Base-by-base conservation (phyloP, 2,888 invertebrate genomes). In the Mimas tiliae region DNA sequence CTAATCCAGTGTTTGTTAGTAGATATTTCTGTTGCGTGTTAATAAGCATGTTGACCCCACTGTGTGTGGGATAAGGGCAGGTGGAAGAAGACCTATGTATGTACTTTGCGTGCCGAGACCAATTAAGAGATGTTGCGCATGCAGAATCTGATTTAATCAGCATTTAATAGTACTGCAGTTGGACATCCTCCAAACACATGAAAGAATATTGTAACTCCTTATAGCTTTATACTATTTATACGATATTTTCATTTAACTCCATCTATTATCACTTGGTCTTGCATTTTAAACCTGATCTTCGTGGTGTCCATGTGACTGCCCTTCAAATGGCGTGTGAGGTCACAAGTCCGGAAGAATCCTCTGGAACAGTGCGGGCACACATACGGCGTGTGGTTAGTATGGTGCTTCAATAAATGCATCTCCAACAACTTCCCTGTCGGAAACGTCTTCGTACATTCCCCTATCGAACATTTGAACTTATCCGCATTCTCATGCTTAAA, bases 381-480 rank as follows among this genome's bases (percentile, higher is more conserved):
- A 48, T 87, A 91, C 0, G 94, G 94, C 1, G 92, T 91, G 51
- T 88, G 87, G 66, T 93, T 89, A 0, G 90, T 88, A 58, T 94
- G 94, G 67, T 89, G 83, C 74, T 94, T 94, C 14, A 93, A 73
- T 9, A 93, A 76, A 70, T 94, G 94, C 71, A 89, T 93, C 75
- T 93, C 91, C 45, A 94, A 72, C 91, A 94, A 91, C 50, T 83
- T 82, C 0, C 88, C 88, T 0, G 86, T 88, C 0, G 93, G 93
- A 62, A 94, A 94, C 0, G 89, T 86, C 65, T 84, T 86, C 0
- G 75, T 80, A 66, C 94, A 94, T 14, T 90, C 88, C 9, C 88
- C 89, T 1, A 90, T 81, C 0, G 89, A 85, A 73, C 94, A 94
- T 65, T 89, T 90, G 66, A 85, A 93, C 72, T 93, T 93, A 0